Evolutionary conservation across 2,113 vertebrate genomes (phyloP).

Genomic region (Myanophis thanlyinensis): DNA sequence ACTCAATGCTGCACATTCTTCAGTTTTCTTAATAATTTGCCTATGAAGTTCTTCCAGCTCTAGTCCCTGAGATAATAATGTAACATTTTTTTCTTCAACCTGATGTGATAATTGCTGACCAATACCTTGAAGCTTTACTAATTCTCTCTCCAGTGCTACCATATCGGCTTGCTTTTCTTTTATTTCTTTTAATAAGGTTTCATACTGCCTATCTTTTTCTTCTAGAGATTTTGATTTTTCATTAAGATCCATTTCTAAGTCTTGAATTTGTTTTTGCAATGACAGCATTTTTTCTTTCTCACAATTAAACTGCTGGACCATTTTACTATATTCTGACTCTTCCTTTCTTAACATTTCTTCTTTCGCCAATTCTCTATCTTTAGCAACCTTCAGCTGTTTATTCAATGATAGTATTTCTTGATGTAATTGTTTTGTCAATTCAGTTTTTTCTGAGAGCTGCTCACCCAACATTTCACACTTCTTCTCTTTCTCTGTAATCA

Average conservation of each 20-base stretch:
- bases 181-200: conserved; percentile 52
- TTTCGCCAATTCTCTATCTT: conserved; percentile 56
- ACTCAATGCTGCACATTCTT: conserved; percentile 64
- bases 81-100: conserved; percentile 65
- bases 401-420: conserved; percentile 64
- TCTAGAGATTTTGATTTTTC: conserved; percentile 65
- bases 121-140: conserved; percentile 63
- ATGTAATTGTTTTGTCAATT: conserved; percentile 58
- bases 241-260: conserved; percentile 67
- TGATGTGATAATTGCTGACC: conserved; percentile 53
- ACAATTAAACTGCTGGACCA: conserved; percentile 63
- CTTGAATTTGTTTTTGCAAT: conserved; percentile 74
- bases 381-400: conserved; percentile 63
- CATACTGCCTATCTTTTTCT: conserved; percentile 67
- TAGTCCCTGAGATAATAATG: conserved; percentile 41
- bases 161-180: conserved; percentile 50
- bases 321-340: conserved; percentile 56
- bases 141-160: conserved; percentile 61
- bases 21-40: conserved; percentile 66
- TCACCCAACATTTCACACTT: conserved; percentile 66
- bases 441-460: conserved; percentile 67
- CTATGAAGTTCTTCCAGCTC: conserved; percentile 66
- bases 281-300: conserved; percentile 67
- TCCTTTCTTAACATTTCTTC: conserved; percentile 62
- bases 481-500: conserved; percentile 68